A percentile compares a stretch with the other conserved stretches of the same genome.
phyloP scores from a whole-genome alignment of 2,113 vertebrate species.

The Ornithorhynchus anatinus region DNA sequence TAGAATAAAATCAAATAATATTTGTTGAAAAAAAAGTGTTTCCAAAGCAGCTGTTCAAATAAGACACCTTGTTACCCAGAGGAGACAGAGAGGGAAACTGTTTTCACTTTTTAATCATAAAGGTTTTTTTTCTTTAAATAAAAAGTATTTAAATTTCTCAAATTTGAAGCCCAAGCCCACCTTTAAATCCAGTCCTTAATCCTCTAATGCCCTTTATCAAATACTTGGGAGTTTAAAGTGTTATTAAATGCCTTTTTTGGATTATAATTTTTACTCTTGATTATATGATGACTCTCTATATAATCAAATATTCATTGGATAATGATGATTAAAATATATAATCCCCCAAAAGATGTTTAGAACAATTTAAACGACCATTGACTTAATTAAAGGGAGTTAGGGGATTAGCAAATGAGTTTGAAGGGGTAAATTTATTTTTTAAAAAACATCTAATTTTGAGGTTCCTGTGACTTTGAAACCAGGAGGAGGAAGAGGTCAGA shows the following conservation, averaged over 20 bases:
- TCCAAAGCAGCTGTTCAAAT: background rate
- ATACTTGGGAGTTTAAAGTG: constrained; percentile 60
- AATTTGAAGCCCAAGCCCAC: background rate
- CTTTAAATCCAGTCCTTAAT: constrained; percentile 31
- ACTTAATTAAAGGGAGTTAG: constrained; percentile 71
- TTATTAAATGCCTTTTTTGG: constrained; percentile 70
- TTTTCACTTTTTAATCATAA: background rate
- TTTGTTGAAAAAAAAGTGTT: background rate
- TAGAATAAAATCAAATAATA: background rate
- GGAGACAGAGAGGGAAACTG: background rate
- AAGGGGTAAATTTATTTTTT: constrained; percentile 55
- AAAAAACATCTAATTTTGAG: constrained; percentile 45
- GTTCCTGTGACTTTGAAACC: constrained; percentile 10
- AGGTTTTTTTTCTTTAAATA: background rate
- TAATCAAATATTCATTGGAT: constrained; percentile 71
- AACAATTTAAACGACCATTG: constrained; percentile 73
- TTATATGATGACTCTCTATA: constrained; percentile 69
- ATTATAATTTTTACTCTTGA: constrained; percentile 77
- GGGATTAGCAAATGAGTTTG: constrained; percentile 65
- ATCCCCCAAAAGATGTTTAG: constrained; percentile 79
- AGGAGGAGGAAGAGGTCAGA: background rate
- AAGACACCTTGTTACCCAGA: background rate
- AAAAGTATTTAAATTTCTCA: constrained; percentile 34
- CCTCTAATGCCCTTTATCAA: constrained; percentile 58
- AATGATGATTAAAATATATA: constrained; percentile 79